phyloP scores from a whole-genome alignment of 2,113 vertebrate genomes.

The Pachypanchax playfairii region DNA sequence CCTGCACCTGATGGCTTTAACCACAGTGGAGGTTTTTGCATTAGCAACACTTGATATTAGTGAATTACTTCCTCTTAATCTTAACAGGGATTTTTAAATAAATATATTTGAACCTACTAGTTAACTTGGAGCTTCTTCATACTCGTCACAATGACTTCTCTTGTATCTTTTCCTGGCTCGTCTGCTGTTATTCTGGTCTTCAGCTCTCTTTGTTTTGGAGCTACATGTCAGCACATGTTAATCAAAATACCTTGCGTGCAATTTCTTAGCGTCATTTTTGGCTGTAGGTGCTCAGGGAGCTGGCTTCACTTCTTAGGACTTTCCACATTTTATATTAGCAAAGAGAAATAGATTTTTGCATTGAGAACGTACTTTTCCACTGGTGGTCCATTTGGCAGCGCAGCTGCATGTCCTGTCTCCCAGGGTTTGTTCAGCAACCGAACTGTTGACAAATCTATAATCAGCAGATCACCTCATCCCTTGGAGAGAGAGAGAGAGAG shows the following conservation, averaged over 20 bases:
- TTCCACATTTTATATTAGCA: constrained; percentile 71
- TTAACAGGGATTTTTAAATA: background rate
- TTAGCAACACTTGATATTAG: background rate
- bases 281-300: constrained; percentile 46
- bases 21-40: constrained; percentile 2
- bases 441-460: constrained; percentile 72
- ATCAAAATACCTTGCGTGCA: constrained; percentile 69
- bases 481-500: background rate
- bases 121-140: constrained; percentile 21
- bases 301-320: constrained; percentile 62
- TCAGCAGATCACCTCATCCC: constrained; percentile 67
- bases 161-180: constrained; percentile 17
- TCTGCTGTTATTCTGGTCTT: constrained; percentile 57
- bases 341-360: too few species aligned
- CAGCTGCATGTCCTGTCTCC: constrained; percentile 41
- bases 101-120: background rate
- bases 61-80: background rate
- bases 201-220: constrained; percentile 63
- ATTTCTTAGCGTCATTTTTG: constrained; percentile 64
- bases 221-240: constrained; percentile 65
- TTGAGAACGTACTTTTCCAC: constrained; percentile 66
- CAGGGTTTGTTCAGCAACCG: constrained; percentile 62
- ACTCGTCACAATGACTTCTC: constrained; percentile 7
- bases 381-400: constrained; percentile 55
- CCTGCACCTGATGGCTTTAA: constrained; percentile 46